These are phyloP conservation scores for Gopherus evgoodei DNA, from an alignment of 2,113 vertebrate genomes.

Conservation along the genomic window DNA sequence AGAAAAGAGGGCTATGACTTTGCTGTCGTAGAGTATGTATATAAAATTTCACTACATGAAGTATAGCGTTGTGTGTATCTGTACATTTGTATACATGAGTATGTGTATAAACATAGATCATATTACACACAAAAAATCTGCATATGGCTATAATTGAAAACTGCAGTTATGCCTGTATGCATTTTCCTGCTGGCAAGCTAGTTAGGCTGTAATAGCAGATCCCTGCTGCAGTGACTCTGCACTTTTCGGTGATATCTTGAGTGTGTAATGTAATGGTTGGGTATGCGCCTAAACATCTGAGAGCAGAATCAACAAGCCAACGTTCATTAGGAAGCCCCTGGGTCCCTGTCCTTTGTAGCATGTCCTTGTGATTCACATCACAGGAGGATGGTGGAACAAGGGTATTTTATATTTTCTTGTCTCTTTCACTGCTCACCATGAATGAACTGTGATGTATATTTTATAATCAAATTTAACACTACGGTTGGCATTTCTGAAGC, in stretches of 20 bases:
- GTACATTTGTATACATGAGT: background rate
- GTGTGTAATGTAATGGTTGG: background rate
- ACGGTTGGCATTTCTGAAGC: background rate
- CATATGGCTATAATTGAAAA: background rate
- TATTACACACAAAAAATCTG: background rate
- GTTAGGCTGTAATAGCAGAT: background rate
- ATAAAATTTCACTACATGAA: background rate
- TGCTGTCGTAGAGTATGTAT: background rate
- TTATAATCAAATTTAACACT: background rate
- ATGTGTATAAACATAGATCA: background rate
- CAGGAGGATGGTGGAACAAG: background rate
- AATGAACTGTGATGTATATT: background rate
- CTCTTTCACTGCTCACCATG: background rate
- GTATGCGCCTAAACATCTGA: background rate
- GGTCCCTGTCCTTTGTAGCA: constrained; percentile 10
- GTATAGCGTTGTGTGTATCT: background rate
- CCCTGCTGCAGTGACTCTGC: constrained; percentile 5
- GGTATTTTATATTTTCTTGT: background rate
- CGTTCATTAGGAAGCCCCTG: background rate
- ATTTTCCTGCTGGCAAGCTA: constrained; percentile 14
- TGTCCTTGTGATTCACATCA: background rate
- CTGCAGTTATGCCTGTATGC: background rate
- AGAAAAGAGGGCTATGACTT: background rate
- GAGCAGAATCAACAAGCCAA: background rate
- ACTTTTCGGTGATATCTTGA: background rate